Conservation (phyloP, 2,797 vertebrate species). For the Okamejei kenojei region DNA sequence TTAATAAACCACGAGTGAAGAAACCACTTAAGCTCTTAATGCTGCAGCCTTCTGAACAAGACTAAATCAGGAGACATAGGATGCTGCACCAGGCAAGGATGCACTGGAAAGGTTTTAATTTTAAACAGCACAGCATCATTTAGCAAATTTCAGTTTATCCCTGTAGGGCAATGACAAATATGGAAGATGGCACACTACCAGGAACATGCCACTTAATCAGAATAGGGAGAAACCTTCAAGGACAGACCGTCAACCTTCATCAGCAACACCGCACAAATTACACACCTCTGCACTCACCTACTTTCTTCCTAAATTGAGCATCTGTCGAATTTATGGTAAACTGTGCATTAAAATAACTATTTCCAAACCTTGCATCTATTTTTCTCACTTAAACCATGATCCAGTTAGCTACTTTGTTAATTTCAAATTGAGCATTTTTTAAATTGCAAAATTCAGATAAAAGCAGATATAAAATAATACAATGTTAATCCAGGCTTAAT, state of each 20-base stretch:
- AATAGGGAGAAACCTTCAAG: slow-evolving; percentile 58
- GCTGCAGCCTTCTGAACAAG: background rate
- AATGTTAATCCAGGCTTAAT: background rate
- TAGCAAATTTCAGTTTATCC: slow-evolving; percentile 54
- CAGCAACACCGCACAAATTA: slow-evolving; percentile 26
- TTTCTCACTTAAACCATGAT: background rate
- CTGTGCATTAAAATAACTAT: background rate
- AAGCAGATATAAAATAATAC: background rate
- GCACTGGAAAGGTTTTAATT: background rate
- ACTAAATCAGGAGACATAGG: background rate
- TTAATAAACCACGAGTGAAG: slow-evolving; percentile 43
- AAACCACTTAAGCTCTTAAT: background rate
- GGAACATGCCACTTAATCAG: slow-evolving; percentile 52
- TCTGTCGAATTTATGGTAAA: background rate
- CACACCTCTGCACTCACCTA: background rate
- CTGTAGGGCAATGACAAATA: slow-evolving; percentile 52
- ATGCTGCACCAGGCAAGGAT: background rate
- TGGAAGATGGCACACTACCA: slow-evolving; percentile 56
- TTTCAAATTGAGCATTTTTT: background rate
- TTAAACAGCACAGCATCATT: slow-evolving; percentile 39
- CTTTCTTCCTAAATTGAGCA: background rate
- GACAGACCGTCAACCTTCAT: slow-evolving; percentile 47
- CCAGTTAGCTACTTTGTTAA: background rate
- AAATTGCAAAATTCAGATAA: background rate
- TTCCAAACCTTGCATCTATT: background rate